Evolutionary conservation across 37 sponge, comb jelly and placozoan genomes (phyloP).

Genomic region (Geodia barretti): DNA sequence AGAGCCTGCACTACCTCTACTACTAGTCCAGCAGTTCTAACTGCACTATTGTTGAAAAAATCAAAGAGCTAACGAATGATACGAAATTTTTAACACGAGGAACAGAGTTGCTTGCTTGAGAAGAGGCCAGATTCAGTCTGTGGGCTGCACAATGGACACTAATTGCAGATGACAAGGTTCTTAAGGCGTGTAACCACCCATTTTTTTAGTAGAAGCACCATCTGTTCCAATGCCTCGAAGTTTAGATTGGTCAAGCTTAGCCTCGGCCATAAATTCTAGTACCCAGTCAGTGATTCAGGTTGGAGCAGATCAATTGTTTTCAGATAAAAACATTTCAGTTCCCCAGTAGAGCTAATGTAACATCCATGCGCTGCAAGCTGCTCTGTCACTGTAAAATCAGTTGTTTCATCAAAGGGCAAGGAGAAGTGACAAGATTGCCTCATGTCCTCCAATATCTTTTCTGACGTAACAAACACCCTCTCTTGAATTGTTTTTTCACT

Average conservation of each 20-base stretch:
- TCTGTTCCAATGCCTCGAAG: conserved; percentile 59
- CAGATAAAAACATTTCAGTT: conserved; percentile 27
- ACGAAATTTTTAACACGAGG: conserved; percentile 50
- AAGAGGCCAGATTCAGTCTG: conserved; percentile 39
- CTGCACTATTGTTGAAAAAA: conserved; percentile 58
- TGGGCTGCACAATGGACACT: conserved; percentile 57
- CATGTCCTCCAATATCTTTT: conserved; percentile 7
- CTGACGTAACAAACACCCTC: conserved; percentile 26
- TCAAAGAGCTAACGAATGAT: conserved; percentile 44
- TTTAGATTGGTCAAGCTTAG: conserved; percentile 15
- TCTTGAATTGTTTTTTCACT: conserved; percentile 51
- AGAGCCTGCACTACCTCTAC: conserved; percentile 38
- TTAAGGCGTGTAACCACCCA: conserved; percentile 52
- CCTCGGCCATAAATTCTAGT: conserved; percentile 15
- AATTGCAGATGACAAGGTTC: conserved; percentile 23
- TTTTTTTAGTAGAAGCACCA: conserved; percentile 52
- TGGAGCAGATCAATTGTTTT: conserved; percentile 31
- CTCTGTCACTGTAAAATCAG: conserved; percentile 49
- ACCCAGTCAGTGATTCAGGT: conserved; percentile 15
- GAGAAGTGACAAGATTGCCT: conserved; percentile 25
- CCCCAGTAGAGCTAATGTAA: conserved; percentile 14
- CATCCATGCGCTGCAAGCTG: conserved; percentile 36
- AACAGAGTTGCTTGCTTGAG: conserved; percentile 41
- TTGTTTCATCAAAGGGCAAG: conserved; percentile 36
- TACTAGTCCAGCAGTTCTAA: conserved; percentile 48